Conservation (phyloP, 2,113 vertebrate genomes). For the Hemibagrus wyckioides region DNA sequence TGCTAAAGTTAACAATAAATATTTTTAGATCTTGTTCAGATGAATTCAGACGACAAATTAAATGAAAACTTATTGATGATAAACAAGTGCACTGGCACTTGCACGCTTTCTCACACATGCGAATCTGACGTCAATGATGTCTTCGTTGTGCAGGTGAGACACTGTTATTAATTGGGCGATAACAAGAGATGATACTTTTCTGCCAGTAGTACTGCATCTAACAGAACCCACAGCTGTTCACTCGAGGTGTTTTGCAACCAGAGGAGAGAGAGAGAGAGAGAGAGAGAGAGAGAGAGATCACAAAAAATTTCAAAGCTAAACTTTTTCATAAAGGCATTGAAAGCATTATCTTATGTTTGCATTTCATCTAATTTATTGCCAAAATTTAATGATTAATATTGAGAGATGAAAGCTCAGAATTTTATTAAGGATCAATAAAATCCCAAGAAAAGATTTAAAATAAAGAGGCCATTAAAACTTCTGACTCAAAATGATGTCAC, state of each 20-base stretch:
- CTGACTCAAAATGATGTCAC: constrained; percentile 62
- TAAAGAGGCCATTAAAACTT: constrained; percentile 34
- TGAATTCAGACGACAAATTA: background rate
- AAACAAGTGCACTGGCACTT: background rate
- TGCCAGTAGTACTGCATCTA: background rate
- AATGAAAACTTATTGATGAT: background rate
- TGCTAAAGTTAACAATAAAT: background rate
- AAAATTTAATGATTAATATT: background rate
- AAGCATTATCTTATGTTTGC: background rate
- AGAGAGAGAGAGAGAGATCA: background rate
- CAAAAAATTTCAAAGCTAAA: background rate
- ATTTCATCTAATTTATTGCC: background rate
- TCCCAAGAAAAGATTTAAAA: background rate
- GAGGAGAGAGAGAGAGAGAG: background rate
- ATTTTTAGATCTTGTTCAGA: background rate
- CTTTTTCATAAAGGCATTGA: background rate
- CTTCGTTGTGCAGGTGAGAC: background rate
- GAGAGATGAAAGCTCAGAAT: background rate
- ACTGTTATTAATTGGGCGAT: background rate
- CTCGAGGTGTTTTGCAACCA: background rate
- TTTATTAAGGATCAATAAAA: background rate
- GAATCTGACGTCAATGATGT: background rate
- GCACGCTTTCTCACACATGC: background rate
- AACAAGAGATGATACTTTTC: constrained; percentile 11
- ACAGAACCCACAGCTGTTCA: background rate